These are phyloP conservation scores for Chymomyza fuscimana DNA, from an alignment of 2,888 invertebrate genomes.

Conservation along the genomic window DNA sequence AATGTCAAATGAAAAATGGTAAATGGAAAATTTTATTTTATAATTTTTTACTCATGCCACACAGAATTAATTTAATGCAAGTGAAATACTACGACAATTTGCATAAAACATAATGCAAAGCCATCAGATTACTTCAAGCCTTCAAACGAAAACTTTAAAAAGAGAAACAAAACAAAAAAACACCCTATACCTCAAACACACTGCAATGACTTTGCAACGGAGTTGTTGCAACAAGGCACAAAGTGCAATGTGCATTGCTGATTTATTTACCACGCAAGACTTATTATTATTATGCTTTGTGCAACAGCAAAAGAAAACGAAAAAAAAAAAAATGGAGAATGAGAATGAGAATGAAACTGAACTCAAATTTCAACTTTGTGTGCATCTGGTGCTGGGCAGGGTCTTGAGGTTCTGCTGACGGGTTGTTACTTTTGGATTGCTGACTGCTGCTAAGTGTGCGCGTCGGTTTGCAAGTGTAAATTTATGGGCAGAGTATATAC, in stretches of 20 bases:
- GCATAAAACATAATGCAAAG: conserved; percentile 44
- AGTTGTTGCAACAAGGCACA: conserved; percentile 18
- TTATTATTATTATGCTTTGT: conserved; percentile 30
- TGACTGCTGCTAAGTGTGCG: conserved; percentile 17
- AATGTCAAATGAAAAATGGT: conserved; percentile 9
- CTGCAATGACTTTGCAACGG: conserved; percentile 7
- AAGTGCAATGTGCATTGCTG: conserved; percentile 35
- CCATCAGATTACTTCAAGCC: conserved; percentile 40
- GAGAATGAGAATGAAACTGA: background rate
- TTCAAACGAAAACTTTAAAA: background rate
- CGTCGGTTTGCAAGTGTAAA: conserved; percentile 13
- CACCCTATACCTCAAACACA: conserved; percentile 9
- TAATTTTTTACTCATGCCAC: too few relatives aligned
- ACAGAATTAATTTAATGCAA: conserved; percentile 69
- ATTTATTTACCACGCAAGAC: conserved; percentile 56
- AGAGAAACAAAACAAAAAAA: too few relatives aligned
- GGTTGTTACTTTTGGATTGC: background rate
- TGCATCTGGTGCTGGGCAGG: background rate
- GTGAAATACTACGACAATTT: conserved; percentile 60
- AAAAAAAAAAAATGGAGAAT: background rate
- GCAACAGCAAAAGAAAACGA: background rate
- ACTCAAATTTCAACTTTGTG: conserved; percentile 15
- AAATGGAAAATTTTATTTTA: conserved; percentile 24
- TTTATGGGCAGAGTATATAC: background rate
- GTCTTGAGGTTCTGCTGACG: background rate